These are phyloP conservation scores for Hesperophylax magnus DNA, from an alignment of 1,140 invertebrate species.

Conservation along the genomic window DNA sequence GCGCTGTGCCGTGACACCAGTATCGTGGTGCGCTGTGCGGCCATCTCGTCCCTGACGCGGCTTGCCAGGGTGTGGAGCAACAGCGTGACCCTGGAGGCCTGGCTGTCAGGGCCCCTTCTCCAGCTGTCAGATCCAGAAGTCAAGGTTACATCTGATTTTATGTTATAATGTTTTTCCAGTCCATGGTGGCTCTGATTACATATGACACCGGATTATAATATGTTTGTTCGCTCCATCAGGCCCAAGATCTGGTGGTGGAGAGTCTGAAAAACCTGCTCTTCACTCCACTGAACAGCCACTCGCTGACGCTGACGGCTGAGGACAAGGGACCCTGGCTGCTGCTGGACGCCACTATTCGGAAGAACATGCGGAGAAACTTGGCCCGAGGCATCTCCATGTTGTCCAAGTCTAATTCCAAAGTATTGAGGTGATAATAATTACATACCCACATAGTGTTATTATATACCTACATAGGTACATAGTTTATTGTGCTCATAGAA, in stretches of 20 bases:
- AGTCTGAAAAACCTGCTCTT: constrained; percentile 62
- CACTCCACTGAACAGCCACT: constrained; percentile 59
- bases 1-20: constrained; percentile 65
- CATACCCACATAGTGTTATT: no score
- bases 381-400: constrained; percentile 64
- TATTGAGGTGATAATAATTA: constrained; percentile 60
- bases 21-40: constrained; percentile 63
- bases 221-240: constrained; percentile 54
- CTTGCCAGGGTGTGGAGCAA: constrained; percentile 57
- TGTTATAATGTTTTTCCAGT: no score
- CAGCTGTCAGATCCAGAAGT: constrained; percentile 66
- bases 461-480: no score
- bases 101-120: constrained; percentile 64
- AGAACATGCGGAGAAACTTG: constrained; percentile 65
- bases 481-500: no score
- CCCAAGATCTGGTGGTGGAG: constrained; percentile 64
- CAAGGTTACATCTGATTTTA: constrained; percentile 43
- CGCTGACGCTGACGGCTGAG: constrained; percentile 15
- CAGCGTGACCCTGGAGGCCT: constrained; percentile 61
- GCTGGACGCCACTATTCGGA: constrained; percentile 61
- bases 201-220: no score
- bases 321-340: constrained; percentile 63
- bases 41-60: constrained; percentile 62
- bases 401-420: constrained; percentile 21
- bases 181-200: no score